phyloP scores from a whole-genome alignment of 2,888 invertebrate genomes.

The Cacoxenus indagator region DNA sequence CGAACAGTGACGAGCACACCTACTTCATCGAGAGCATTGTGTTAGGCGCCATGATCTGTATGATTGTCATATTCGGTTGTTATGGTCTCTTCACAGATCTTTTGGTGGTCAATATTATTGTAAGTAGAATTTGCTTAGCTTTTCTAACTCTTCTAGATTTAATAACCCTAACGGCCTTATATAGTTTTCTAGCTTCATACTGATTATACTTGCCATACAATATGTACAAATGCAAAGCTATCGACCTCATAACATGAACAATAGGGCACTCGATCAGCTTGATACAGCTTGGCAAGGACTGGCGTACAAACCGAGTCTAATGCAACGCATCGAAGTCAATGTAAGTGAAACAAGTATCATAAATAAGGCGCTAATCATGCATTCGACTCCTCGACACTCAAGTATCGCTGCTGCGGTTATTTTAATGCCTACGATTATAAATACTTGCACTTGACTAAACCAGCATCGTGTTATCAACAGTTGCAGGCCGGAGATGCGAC shows the following conservation, averaged over 20 bases:
- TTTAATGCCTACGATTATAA: slow-evolving; percentile 53
- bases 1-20: slow-evolving; percentile 61
- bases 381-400: no score
- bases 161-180: slow-evolving; percentile 11
- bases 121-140: slow-evolving; percentile 35
- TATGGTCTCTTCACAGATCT: slow-evolving; percentile 58
- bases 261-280: slow-evolving; percentile 47
- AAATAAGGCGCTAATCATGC: not conserved
- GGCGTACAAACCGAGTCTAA: slow-evolving; percentile 45
- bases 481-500: slow-evolving; percentile 12
- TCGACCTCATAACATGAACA: slow-evolving; percentile 45
- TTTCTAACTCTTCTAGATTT: not conserved
- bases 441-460: slow-evolving; percentile 46
- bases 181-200: slow-evolving; percentile 57
- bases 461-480: slow-evolving; percentile 54
- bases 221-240: slow-evolving; percentile 60
- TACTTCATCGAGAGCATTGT: slow-evolving; percentile 61
- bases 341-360: slow-evolving; percentile 14
- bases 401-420: slow-evolving; percentile 57
- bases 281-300: slow-evolving; percentile 57
- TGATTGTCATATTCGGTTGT: slow-evolving; percentile 62
- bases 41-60: slow-evolving; percentile 55
- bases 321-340: slow-evolving; percentile 48
- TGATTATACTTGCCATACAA: slow-evolving; percentile 55
- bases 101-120: slow-evolving; percentile 57